Evolutionary conservation across 2,113 vertebrate species (phyloP).

Genomic region (Neodontobutis hainanensis): DNA sequence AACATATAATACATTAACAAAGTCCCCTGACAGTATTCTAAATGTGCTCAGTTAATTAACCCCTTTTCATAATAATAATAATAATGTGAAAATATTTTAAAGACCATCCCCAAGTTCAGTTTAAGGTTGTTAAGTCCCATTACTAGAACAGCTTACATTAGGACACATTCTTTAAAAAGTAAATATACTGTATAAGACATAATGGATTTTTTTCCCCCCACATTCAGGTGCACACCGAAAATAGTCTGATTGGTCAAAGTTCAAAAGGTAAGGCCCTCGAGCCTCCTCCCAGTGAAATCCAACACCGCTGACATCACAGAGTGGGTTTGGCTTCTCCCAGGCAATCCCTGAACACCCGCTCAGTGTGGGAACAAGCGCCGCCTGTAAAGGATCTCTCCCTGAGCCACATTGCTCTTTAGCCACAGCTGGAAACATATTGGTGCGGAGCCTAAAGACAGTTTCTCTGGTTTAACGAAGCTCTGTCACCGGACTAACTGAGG

Average conservation of each 20-base stretch:
- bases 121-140: neutral
- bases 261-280: slow-evolving; percentile 61
- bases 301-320: slow-evolving; percentile 78
- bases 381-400: slow-evolving; percentile 71
- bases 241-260: slow-evolving; percentile 58
- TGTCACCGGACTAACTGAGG: slow-evolving; percentile 65
- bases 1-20: slow-evolving; percentile 20
- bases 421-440: slow-evolving; percentile 71
- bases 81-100: too few relatives aligned
- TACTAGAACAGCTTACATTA: slow-evolving; percentile 10
- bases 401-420: slow-evolving; percentile 50
- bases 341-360: slow-evolving; percentile 51
- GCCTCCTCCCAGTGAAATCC: slow-evolving; percentile 66
- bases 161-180: slow-evolving; percentile 9
- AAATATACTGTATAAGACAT: slow-evolving; percentile 15
- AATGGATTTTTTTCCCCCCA: slow-evolving; percentile 17
- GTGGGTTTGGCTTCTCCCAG: slow-evolving; percentile 71
- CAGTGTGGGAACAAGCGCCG: slow-evolving; percentile 76
- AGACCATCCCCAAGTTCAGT: neutral
- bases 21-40: slow-evolving; percentile 22
- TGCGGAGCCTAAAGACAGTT: slow-evolving; percentile 48
- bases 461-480: slow-evolving; percentile 43
- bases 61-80: neutral
- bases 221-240: slow-evolving; percentile 48
- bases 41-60: slow-evolving; percentile 47